Conservation (phyloP, 1,140 invertebrate genomes). For the Bombus balteatus region DNA sequence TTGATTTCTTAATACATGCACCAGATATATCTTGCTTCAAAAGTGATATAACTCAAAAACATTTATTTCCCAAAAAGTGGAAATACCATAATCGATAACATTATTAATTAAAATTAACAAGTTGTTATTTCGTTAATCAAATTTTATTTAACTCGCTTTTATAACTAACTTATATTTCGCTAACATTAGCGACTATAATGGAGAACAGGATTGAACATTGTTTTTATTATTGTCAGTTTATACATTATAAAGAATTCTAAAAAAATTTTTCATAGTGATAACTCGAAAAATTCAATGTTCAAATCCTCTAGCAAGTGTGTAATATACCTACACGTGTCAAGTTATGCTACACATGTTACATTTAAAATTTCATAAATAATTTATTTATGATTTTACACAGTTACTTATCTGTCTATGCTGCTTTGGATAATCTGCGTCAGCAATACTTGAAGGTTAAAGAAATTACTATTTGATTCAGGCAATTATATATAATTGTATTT, state of each 20-base stretch:
- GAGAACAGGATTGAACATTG: too few species aligned
- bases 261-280: neutral
- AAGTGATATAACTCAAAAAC: neutral
- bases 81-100: neutral
- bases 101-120: too few species aligned
- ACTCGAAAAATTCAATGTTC: neutral
- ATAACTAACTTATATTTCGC: too few species aligned
- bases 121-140: too few species aligned
- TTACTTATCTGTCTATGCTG: neutral
- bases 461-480: too few species aligned
- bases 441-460: too few species aligned
- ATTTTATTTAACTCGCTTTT: too few species aligned
- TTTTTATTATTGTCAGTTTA: neutral
- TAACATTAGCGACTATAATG: too few species aligned
- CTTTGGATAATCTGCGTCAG: too few species aligned
- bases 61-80: neutral
- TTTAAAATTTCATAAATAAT: neutral
- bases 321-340: neutral
- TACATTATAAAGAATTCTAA: neutral
- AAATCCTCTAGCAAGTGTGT: neutral
- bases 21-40: neutral
- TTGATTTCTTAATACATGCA: neutral
- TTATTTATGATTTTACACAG: neutral
- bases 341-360: neutral
- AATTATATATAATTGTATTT: too few species aligned